Conservation (phyloP, 2,888 invertebrate genomes). For the Eupithecia dodoneata region DNA sequence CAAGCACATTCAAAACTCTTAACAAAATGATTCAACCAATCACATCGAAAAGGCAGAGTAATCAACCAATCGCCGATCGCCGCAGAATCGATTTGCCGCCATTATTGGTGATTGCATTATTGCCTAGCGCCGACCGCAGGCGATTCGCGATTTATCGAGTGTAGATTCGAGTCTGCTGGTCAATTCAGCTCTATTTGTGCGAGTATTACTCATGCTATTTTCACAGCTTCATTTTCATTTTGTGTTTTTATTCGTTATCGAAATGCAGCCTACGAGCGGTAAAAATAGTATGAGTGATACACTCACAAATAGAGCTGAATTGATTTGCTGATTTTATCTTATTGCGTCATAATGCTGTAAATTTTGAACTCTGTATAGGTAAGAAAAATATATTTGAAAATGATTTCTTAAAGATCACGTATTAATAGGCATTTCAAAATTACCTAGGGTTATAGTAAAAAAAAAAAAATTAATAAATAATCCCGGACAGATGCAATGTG, state of each 20-base stretch:
- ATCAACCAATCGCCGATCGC: conserved; percentile 44
- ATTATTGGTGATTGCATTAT: conserved; percentile 71
- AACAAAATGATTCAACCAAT: conserved; percentile 25
- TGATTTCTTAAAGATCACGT: too few species aligned
- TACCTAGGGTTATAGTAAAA: too few species aligned
- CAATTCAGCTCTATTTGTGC: neutral
- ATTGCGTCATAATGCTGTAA: too few species aligned
- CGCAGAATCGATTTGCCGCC: conserved; percentile 70
- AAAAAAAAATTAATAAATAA: too few species aligned
- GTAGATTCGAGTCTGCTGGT: neutral
- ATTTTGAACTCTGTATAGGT: too few species aligned
- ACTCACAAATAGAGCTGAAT: too few species aligned
- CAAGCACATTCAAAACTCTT: neutral
- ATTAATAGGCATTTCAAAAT: too few species aligned
- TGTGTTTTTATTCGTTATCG: neutral
- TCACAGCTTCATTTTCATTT: neutral
- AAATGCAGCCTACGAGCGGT: too few species aligned
- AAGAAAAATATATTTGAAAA: too few species aligned
- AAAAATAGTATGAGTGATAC: too few species aligned
- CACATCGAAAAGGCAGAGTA: conserved; percentile 36
- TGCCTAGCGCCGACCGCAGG: conserved; percentile 44
- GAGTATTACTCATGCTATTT: neutral
- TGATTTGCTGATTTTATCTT: too few species aligned
- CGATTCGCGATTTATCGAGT: conserved; percentile 7
- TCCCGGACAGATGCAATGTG: neutral